Evolutionary conservation across 1,140 invertebrate species (phyloP), one percentile per base, ranked within the genome.

Genomic region (Akabosia matsudoensis): DNA sequence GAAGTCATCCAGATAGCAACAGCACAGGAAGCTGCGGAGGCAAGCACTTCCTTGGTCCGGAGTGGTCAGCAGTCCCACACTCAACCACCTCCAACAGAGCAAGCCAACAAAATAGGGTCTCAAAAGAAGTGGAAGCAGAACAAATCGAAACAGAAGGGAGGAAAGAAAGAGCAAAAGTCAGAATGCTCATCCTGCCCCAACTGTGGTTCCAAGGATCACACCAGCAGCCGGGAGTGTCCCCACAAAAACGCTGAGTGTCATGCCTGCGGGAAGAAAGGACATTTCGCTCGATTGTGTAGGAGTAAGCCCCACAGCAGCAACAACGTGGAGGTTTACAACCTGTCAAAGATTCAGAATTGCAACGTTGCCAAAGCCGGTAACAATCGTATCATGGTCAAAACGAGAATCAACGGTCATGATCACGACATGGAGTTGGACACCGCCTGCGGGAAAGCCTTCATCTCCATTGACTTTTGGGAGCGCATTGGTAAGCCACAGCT

Each of bases 341-440:
- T n/a, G n/a, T n/a, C n/a, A n/a, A n/a, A n/a, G n/a, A n/a, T n/a
- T n/a, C n/a, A n/a, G n/a, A n/a, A n/a, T n/a, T n/a, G n/a, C n/a
- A n/a, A n/a, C n/a, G n/a, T n/a, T n/a, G n/a, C n/a, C n/a, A n/a
- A n/a, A n/a, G 14, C 14, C 54, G 7, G 4, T 7, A 67, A 67
- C 13, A 13, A 45, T 1, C 70, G 14, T 34, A 72, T 72, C 70
- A 72, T 22, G 22, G 33, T 72, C 14, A 14, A 34, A 1, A 26
- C 28, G 2, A 72, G 26, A 14, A 18, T 72, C 10, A 34, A 72
- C 24, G 70, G 70, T 22, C 18, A n/a, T 37, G 7, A 7, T 34
- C 70, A 72, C 37, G 22, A 2, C n/a, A 72, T 72, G 70, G 70
- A 72, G 24, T 24, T 72, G 70, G 70, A 72, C 37, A 72, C 70